Evolutionary conservation across 2,888 invertebrate species (phyloP), one percentile per base, ranked within the genome.

Genomic region (Marasmarcha lunaedactyla): DNA sequence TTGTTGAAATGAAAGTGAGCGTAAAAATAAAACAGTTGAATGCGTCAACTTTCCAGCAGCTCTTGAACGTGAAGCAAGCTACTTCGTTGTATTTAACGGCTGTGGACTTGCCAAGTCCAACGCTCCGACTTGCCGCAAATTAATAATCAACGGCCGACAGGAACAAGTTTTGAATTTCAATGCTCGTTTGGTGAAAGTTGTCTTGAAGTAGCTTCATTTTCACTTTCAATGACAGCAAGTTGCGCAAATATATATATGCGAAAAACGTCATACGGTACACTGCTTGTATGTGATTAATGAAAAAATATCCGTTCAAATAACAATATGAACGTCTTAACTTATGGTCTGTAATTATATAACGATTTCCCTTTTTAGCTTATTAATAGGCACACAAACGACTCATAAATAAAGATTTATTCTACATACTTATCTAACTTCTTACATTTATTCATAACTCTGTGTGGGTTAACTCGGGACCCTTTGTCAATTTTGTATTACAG

Each of bases 161-260:
- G 68, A 78, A 78, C 83, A 71, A 77, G 79, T 77, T 79, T 78
- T 64, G 74, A 76, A 83, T 81, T 72, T 78, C 66, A 79, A 78
- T 76, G 71, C 48, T 60, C 46, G 51, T 49, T 46, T 47, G 63
- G 79, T 68, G 81, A 83, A 83, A 81, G 83, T 72, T 48, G 52
- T 46, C 51, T 54, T 53, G 48, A 62, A 63, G 57, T 54, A 54
- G 52, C 60, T 58, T 57, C n/a, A 59, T 61, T 58, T 62, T 50
- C 48, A 60, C 72, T 73, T 73, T 74, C 65, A 45, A 57, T 50
- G 49, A 50, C 51, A 54, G 60, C 65, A 67, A 67, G 66, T 55
- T 51, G 46, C 46, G 68, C 20, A 5, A 20, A 61, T 60, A 67
- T 48, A 50, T 39, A 43, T 20, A 20, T 20, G 20, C 20, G 20